A percentile compares a stretch with the other conserved stretches of the same genome.
These are phyloP conservation scores for Geotrupes spiniger DNA, from an alignment of 2,888 invertebrate genomes.

Conservation along the genomic window DNA sequence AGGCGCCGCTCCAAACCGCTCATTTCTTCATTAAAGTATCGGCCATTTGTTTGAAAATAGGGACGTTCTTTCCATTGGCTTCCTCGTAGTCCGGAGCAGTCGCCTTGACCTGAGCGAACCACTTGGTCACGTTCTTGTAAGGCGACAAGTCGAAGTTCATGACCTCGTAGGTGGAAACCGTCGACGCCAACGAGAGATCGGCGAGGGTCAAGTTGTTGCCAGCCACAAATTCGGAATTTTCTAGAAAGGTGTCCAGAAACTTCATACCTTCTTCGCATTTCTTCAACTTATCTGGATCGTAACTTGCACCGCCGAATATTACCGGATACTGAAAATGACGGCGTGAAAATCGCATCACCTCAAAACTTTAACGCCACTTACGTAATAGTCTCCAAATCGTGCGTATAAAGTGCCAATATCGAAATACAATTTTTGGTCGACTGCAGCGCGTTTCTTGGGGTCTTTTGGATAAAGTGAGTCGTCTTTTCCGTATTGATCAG, in stretches of 20 bases:
- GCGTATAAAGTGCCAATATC: conserved; percentile 74
- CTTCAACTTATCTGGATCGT: conserved; percentile 64
- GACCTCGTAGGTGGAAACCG: conserved; percentile 69
- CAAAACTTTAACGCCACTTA: conserved; percentile 50
- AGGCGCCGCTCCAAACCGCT: too few species aligned
- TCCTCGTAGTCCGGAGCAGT: conserved; percentile 58
- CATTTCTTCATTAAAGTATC: conserved; percentile 37
- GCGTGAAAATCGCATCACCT: background rate
- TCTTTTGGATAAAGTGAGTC: conserved; percentile 76
- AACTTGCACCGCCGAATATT: conserved; percentile 49
- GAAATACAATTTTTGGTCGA: conserved; percentile 78
- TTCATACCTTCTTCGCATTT: conserved; percentile 67
- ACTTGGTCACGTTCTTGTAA: conserved; percentile 65
- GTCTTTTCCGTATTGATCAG: conserved; percentile 75
- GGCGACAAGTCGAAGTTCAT: conserved; percentile 61
- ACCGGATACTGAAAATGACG: conserved; percentile 40
- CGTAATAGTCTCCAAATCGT: conserved; percentile 69
- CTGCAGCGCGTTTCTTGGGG: conserved; percentile 69
- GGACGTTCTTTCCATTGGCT: conserved; percentile 42
- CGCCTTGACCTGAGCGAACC: conserved; percentile 59
- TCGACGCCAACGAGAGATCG: conserved; percentile 67
- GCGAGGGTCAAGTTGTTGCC: conserved; percentile 75
- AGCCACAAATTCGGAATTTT: conserved; percentile 67
- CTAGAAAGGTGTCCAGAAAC: conserved; percentile 70
- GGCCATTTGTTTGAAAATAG: conserved; percentile 40